A percentile compares a stretch with the other conserved stretches of the same genome.
Conservation (phyloP, 2,113 vertebrate species). For the Carassius auratus region DNA sequence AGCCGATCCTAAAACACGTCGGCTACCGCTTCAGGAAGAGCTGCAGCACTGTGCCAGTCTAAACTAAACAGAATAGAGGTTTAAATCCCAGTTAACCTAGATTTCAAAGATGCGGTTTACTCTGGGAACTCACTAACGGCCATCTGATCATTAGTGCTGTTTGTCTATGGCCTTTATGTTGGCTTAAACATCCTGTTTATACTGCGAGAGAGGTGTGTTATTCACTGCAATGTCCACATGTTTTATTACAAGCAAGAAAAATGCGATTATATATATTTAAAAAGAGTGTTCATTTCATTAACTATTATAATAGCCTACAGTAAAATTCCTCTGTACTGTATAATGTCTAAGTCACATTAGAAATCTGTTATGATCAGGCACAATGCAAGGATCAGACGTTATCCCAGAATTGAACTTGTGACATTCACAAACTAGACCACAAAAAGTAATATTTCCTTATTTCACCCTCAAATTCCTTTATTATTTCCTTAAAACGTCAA, state of each 20-base stretch:
- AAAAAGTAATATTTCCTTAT: neutral
- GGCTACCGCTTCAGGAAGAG: slow-evolving; percentile 37
- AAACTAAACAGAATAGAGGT: slow-evolving; percentile 62
- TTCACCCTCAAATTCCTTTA: neutral
- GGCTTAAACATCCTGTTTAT: slow-evolving; percentile 80
- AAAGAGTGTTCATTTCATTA: neutral
- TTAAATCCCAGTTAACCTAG: slow-evolving; percentile 74
- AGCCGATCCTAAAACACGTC: neutral
- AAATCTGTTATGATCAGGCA: neutral
- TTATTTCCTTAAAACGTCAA: neutral
- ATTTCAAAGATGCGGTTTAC: slow-evolving; percentile 55
- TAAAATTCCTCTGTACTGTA: too few species aligned
- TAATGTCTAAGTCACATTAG: neutral
- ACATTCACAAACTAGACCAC: slow-evolving; percentile 10
- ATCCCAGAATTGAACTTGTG: neutral
- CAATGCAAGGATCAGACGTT: neutral
- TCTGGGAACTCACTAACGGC: slow-evolving; percentile 57
- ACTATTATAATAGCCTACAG: too few species aligned
- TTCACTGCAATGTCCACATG: too few species aligned
- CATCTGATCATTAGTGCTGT: slow-evolving; percentile 75
- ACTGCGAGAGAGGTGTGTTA: slow-evolving; percentile 7
- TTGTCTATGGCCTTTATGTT: slow-evolving; percentile 62
- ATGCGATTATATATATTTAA: too few species aligned
- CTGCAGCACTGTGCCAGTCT: slow-evolving; percentile 33
- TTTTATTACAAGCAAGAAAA: neutral